Evolutionary conservation across 2,797 vertebrate species (phyloP), one percentile per base, ranked within the genome.

Genomic region (Aeoliscus strigatus): DNA sequence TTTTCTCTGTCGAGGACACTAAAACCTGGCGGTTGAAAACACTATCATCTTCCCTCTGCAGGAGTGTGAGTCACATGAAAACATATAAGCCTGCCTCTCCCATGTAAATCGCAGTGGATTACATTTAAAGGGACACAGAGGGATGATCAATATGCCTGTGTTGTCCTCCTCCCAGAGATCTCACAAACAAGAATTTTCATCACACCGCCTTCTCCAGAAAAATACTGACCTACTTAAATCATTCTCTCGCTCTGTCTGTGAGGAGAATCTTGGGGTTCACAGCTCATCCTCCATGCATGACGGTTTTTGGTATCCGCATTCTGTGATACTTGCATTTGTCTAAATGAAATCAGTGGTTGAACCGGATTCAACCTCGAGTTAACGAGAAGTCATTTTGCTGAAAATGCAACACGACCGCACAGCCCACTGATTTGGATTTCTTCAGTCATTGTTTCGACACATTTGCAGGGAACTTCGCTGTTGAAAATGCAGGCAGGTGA

Each of bases 181-280:
- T 57, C 55, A 44, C 40, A 48, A 54, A 39, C 39, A n/a, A n/a
- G n/a, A n/a, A n/a, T n/a, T n/a, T n/a, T 71, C 42, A 61, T 51
- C 39, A 14, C 45, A 28, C 55, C 48, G 13, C 11, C 11, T 46
- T 60, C 39, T 43, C 29, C 38, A 26, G 4, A 13, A 39, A 34
- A 36, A 63, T 49, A 46, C 14, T 73, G 79, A 79, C 78, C 79
- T 71, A 80, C 57, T 76, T 86, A 58, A 75, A 77, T n/a, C n/a
- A n/a, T n/a, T n/a, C n/a, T n/a, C n/a, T n/a, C n/a, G n/a, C n/a
- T n/a, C n/a, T n/a, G n/a, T n/a, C n/a, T n/a, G n/a, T n/a, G n/a
- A n/a, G n/a, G n/a, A n/a, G n/a, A n/a, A n/a, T n/a, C n/a, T n/a
- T n/a, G n/a, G n/a, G n/a, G n/a, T n/a, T n/a, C n/a, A n/a, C n/a